Percentiles rank a stretch among this genome's conserved stretches.
Evolutionary conservation across 1,140 invertebrate genomes (phyloP).

Genomic region (Pogonomyrmex barbatus): DNA sequence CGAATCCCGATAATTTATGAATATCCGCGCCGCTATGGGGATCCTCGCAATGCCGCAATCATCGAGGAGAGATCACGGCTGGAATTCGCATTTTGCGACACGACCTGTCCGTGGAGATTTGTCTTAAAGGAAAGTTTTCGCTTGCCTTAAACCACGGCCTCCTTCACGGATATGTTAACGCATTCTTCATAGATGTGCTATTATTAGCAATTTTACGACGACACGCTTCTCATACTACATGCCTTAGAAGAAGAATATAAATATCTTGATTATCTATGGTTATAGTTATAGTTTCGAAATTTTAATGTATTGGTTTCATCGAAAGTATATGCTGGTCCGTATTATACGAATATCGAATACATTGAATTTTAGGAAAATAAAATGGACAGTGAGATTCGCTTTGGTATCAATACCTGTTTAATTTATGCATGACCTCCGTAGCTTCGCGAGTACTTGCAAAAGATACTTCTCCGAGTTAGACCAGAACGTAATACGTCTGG

Average conservation of each 20-base stretch:
- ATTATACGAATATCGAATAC: not conserved
- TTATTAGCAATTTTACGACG: slow-evolving; percentile 27
- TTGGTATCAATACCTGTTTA: slow-evolving; percentile 13
- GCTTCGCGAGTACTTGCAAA: slow-evolving; percentile 41
- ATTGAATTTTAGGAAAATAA: slow-evolving; percentile 7
- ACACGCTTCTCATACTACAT: not conserved
- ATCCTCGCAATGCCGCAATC: slow-evolving; percentile 28
- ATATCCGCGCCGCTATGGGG: slow-evolving; percentile 22
- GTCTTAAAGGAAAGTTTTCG: slow-evolving; percentile 48
- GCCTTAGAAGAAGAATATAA: not conserved
- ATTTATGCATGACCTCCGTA: slow-evolving; percentile 47
- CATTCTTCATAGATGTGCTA: not conserved
- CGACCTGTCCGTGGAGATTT: slow-evolving; percentile 32
- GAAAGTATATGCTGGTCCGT: not conserved
- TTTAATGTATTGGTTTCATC: not conserved
- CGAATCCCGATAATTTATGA: slow-evolving; percentile 63
- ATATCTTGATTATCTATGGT: not conserved
- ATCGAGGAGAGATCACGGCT: slow-evolving; percentile 8
- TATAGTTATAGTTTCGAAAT: not conserved
- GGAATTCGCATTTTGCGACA: slow-evolving; percentile 56
- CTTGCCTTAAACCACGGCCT: slow-evolving; percentile 32
- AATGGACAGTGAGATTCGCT: not conserved
- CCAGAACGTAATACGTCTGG: slow-evolving; percentile 53
- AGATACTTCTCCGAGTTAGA: slow-evolving; percentile 45
- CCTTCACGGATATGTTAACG: slow-evolving; percentile 6